phyloP scores from a whole-genome alignment of 2,888 invertebrate genomes.

The Vanessa cardui region DNA sequence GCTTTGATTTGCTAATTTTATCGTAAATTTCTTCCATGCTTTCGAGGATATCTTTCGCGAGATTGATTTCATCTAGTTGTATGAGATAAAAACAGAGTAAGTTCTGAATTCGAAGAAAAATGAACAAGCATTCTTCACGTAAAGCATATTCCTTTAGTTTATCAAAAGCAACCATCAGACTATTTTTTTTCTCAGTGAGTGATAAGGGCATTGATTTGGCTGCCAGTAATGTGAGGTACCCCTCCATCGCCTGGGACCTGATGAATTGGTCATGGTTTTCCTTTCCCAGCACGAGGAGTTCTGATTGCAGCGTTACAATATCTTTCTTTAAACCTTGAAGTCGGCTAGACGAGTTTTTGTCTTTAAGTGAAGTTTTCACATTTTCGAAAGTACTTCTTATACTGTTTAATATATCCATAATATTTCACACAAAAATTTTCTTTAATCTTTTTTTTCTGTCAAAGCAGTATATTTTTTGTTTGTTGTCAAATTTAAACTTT shows the following conservation, averaged over 20 bases:
- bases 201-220: slow-evolving; percentile 68
- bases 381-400: slow-evolving; percentile 65
- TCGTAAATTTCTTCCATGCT: slow-evolving; percentile 73
- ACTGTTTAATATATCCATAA: slow-evolving; percentile 63
- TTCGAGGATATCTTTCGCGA: slow-evolving; percentile 77
- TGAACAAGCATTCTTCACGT: slow-evolving; percentile 73
- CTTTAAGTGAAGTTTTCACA: slow-evolving; percentile 60
- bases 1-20: slow-evolving; percentile 58
- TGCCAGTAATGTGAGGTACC: slow-evolving; percentile 66
- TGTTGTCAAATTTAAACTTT: slow-evolving; percentile 27
- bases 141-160: slow-evolving; percentile 64
- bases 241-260: slow-evolving; percentile 72
- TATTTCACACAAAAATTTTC: slow-evolving; percentile 19
- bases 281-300: slow-evolving; percentile 63
- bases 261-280: slow-evolving; percentile 65
- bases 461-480: slow-evolving; percentile 6
- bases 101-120: slow-evolving; percentile 82
- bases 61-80: slow-evolving; percentile 74
- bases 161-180: slow-evolving; percentile 61
- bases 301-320: slow-evolving; percentile 60
- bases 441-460: slow-evolving; percentile 7
- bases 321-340: slow-evolving; percentile 62
- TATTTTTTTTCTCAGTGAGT: slow-evolving; percentile 63
- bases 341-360: slow-evolving; percentile 60
- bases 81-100: slow-evolving; percentile 82